Percentiles rank a stretch among this genome's conserved stretches.
Conservation (phyloP, 2,797 vertebrate genomes). For the Enteromius treurensis region DNA sequence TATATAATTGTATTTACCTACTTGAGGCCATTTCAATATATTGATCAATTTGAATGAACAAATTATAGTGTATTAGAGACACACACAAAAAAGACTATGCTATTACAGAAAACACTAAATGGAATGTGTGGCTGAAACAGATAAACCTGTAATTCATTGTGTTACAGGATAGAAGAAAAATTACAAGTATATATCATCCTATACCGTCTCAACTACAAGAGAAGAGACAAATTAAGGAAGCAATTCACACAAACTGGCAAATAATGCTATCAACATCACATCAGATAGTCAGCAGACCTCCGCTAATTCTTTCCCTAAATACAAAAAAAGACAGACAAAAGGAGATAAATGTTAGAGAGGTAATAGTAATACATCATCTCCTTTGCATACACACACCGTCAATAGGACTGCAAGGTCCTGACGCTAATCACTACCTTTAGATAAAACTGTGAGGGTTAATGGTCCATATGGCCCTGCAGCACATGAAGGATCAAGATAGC, state of each 20-base stretch:
- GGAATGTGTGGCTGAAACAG: neutral
- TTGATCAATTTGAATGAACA: neutral
- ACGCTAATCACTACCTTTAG: slow-evolving; percentile 60
- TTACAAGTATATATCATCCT: slow-evolving; percentile 29
- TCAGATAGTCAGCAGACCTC: slow-evolving; percentile 47
- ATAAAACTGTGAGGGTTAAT: slow-evolving; percentile 66
- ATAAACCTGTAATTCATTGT: slow-evolving; percentile 32
- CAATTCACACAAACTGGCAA: slow-evolving; percentile 41
- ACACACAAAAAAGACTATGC: neutral
- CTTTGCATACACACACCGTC: slow-evolving; percentile 22
- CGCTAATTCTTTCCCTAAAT: slow-evolving; percentile 43
- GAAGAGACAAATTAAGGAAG: slow-evolving; percentile 42
- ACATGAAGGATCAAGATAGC: slow-evolving; percentile 65
- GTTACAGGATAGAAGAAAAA: slow-evolving; percentile 5
- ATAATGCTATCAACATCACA: slow-evolving; percentile 50
- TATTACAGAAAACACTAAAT: neutral
- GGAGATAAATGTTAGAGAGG: slow-evolving; percentile 47
- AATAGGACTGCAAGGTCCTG: slow-evolving; percentile 42
- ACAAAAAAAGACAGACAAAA: slow-evolving; percentile 51
- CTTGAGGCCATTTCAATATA: neutral
- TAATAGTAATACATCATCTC: slow-evolving; percentile 45
- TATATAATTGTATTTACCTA: neutral
- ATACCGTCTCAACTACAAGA: slow-evolving; percentile 25
- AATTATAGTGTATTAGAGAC: neutral
- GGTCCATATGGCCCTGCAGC: slow-evolving; percentile 55